Evolutionary conservation across 2,113 vertebrate species (phyloP).

Genomic region (Casuarius casuarius): DNA sequence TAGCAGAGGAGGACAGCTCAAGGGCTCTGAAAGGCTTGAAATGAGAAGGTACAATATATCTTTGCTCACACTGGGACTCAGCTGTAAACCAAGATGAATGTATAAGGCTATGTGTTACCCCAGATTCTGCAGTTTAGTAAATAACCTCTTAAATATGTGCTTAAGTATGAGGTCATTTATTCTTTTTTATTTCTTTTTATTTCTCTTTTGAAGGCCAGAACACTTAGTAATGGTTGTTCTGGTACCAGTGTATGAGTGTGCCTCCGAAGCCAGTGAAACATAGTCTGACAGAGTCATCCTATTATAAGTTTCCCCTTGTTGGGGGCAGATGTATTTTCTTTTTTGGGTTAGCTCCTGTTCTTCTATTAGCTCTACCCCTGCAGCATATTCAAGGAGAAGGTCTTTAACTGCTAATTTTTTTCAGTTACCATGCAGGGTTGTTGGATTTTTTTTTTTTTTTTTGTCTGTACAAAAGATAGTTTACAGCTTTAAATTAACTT

Average conservation of each 20-base stretch:
- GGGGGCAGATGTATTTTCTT: background rate
- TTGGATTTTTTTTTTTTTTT: background rate
- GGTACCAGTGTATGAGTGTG: rapidly evolving
- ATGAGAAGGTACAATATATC: rapidly evolving
- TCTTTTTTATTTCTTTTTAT: background rate
- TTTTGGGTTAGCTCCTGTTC: background rate
- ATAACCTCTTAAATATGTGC: background rate
- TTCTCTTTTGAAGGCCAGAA: background rate
- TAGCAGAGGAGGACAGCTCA: background rate
- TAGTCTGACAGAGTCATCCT: background rate
- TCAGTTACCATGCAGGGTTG: background rate
- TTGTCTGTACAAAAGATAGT: background rate
- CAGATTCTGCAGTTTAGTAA: background rate
- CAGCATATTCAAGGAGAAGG: background rate
- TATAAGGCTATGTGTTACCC: rapidly evolving
- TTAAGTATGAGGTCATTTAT: background rate
- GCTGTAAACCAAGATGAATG: background rate
- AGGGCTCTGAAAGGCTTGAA: background rate
- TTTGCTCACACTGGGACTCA: background rate
- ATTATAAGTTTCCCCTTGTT: background rate
- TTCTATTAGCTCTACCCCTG: background rate
- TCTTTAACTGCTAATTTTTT: background rate
- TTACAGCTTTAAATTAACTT: background rate
- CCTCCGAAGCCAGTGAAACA: background rate
- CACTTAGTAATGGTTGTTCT: background rate